Base-by-base conservation (phyloP, 2,888 invertebrate species). In the Terebella lapidaria region DNA sequence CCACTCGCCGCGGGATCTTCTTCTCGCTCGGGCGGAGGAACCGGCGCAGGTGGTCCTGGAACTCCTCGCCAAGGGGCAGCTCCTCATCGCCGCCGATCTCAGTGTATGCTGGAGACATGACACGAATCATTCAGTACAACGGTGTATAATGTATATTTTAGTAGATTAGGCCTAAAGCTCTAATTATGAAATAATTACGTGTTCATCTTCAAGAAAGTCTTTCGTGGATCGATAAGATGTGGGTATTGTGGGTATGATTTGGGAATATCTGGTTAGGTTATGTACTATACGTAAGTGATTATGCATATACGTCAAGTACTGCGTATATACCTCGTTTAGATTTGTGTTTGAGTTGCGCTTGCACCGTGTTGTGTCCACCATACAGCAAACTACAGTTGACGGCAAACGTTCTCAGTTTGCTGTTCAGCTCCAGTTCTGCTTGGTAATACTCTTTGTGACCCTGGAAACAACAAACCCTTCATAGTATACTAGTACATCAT, bases 331-430 rank as follows among this genome's bases (percentile, higher is more conserved):
- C 72, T 72, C 79, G 62, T 58, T 76, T 75, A 1, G 74, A 73
- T 30, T 74, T 76, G 58, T 68, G 55, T 60, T 74, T 76, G 3
- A 81, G 69, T 60, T 81, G 81, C 0, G 78, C 77, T 3, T 68
- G 58, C 0, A 81, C 78, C 2, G 78, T 80, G 68, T 81, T 81
- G 65, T 76, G 77, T 3, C 81, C 81, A 29, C 78, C 75, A 65
- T 80, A 81, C 27, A 79, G 72, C 4, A 75, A 66, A 24, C 76
- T 72, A 57, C 76, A 72, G 61, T 76, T 79, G 57, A 71, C 76
- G 22, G 77, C 75, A 66, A 79, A 81, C 3, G 74, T 74, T 42
- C 74, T 63, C 59, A 81, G 75, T 58, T 75, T 75, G 26, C 72
- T 70, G 63, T 81, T 81, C 35, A 81, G 70, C 45, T 76, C 76